Evolutionary conservation across 2,888 invertebrate species (phyloP), one percentile per base, ranked within the genome.

Genomic region (Mythimna lalbum): DNA sequence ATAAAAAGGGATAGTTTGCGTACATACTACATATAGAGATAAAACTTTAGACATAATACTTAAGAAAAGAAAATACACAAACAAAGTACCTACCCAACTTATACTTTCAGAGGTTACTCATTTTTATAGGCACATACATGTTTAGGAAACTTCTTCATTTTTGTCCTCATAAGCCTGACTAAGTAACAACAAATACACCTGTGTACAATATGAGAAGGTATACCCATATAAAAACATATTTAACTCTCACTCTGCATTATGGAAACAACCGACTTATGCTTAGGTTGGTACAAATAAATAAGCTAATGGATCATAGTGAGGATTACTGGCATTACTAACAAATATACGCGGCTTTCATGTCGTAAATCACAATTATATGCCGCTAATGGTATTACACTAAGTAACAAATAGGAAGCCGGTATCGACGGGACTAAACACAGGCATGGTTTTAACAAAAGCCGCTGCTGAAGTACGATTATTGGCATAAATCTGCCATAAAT

Each of bases 401-500:
- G 9, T 39, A 43, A 65, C 63, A 49, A 76, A 61, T 43, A 63
- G 33, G 23, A 50, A 12, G 47, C 21, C 56, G 62, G n/a, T 70
- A 53, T 78, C 47, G 47, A 62, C 55, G n/a, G 60, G 14, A 66
- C 67, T 57, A 67, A 69, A 70, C 60, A 65, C 66, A 80, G 59
- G 73, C 67, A 62, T 59, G 36, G 68, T 63, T 81, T 84, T 76
- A 79, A 77, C 79, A 82, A 83, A 80, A 83, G 74, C 73, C 71
- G 50, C 80, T 82, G 67, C 66, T 78, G 67, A 69, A 73, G 71
- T 52, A 59, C 73, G 74, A 80, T 84, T 80, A 85, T 80, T 82
- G 80, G 61, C 63, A 81, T 88, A 87, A 88, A 87, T 86, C 88
- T 76, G 82, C 72, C 84, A 87, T 88, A 88, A 88, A 86, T 87